Conservation (phyloP, 2,113 vertebrate species). For the Deroptyus accipitrinus region DNA sequence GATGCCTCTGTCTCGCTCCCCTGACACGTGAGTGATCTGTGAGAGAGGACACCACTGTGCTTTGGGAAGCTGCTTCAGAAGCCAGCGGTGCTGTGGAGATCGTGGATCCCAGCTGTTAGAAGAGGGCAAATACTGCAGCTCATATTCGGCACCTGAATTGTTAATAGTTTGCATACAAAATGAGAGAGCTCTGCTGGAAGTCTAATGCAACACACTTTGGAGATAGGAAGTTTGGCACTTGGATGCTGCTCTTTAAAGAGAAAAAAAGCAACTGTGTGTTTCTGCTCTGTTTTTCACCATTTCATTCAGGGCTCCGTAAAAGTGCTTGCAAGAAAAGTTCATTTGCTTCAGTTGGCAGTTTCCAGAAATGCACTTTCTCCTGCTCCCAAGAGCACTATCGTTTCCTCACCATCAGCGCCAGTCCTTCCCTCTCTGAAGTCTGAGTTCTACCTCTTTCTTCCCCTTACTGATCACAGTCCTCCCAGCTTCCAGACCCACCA, state of each 20-base stretch:
- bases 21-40: accelerated
- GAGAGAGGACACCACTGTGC: neutral
- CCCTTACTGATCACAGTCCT: neutral
- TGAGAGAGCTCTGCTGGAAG: neutral
- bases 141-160: neutral
- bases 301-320: neutral
- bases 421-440: neutral
- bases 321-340: neutral
- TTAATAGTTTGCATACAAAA: neutral
- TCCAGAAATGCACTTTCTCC: neutral
- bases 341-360: neutral
- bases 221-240: neutral
- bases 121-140: neutral
- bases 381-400: accelerated
- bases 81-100: neutral
- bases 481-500: accelerated
- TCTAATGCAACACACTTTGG: neutral
- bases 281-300: neutral
- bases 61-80: neutral
- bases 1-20: neutral
- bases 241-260: neutral
- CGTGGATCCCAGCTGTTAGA: neutral
- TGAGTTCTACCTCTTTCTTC: neutral
- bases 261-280: neutral
- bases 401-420: accelerated